phyloP scores from a whole-genome alignment of 2,797 vertebrate genomes.

The Cuculus canorus region DNA sequence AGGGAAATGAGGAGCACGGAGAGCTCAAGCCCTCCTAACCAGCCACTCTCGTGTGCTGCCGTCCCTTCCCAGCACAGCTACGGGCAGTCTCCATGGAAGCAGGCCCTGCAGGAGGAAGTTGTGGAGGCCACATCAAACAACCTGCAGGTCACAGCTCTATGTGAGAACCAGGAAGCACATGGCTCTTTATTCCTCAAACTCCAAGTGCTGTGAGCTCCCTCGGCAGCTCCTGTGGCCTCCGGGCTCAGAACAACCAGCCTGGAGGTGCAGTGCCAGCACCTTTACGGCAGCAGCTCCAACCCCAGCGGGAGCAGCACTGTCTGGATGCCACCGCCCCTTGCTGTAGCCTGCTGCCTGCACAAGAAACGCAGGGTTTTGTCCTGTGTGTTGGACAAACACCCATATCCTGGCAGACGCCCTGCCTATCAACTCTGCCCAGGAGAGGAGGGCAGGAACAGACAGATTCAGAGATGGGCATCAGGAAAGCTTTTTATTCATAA shows the following conservation, averaged over 20 bases:
- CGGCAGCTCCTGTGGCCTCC: too few species aligned
- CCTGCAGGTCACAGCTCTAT: background rate
- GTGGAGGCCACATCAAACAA: background rate
- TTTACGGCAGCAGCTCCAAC: background rate
- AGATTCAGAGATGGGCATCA: background rate
- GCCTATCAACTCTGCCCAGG: background rate
- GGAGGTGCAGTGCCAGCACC: background rate
- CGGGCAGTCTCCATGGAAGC: slow-evolving; percentile 45
- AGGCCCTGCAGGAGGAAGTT: background rate
- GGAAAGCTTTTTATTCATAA: slow-evolving; percentile 20
- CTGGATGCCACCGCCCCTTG: background rate
- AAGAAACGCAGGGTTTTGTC: background rate
- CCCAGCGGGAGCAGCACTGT: background rate
- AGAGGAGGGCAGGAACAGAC: background rate
- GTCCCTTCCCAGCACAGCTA: background rate
- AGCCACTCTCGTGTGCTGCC: rapidly evolving
- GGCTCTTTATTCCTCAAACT: background rate
- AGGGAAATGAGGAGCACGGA: rapidly evolving
- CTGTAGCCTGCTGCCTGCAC: rapidly evolving
- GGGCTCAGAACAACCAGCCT: background rate
- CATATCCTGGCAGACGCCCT: background rate
- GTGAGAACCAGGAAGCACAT: background rate
- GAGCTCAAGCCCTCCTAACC: background rate
- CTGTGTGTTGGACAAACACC: background rate
- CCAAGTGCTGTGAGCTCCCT: background rate